Percentiles rank a stretch among this genome's conserved stretches.
Conservation (phyloP, 1,140 invertebrate genomes). For the Drosophila triauraria region DNA sequence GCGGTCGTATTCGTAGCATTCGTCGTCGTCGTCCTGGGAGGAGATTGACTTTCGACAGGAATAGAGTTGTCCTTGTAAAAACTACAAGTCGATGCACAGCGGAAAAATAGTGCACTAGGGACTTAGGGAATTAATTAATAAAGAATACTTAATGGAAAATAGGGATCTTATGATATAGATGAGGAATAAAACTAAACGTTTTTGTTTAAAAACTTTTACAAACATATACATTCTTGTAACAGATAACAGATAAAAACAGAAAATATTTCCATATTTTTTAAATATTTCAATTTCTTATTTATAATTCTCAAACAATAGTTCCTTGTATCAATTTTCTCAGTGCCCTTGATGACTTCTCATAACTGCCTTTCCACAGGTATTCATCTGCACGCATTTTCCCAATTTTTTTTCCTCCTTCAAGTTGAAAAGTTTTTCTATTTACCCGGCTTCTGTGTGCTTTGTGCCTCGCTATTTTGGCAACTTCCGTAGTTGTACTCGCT, state of each 20-base stretch:
- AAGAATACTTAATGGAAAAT: too few species aligned
- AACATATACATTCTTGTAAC: too few species aligned
- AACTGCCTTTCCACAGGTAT: conserved; percentile 63
- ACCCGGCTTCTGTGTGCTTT: conserved; percentile 22
- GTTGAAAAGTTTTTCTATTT: conserved; percentile 58
- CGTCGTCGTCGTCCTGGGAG: conserved; percentile 20
- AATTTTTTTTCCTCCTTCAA: conserved; percentile 1
- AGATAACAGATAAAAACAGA: too few species aligned
- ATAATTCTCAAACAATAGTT: neutral
- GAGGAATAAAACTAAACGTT: too few species aligned
- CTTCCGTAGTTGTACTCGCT: conserved; percentile 24
- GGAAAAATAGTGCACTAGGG: neutral
- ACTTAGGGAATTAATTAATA: neutral
- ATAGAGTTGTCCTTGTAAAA: conserved; percentile 35
- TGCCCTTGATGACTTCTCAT: conserved; percentile 39
- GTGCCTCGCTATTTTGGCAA: conserved; percentile 34
- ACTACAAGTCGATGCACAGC: neutral
- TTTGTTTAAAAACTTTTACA: too few species aligned
- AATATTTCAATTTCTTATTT: neutral
- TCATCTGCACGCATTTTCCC: conserved; percentile 43
- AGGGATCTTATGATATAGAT: too few species aligned
- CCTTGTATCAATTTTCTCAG: neutral
- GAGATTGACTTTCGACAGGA: conserved; percentile 32
- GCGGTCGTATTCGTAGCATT: conserved; percentile 10
- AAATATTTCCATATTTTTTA: too few species aligned